Conservation (phyloP, 1,140 invertebrate species). For the Oncopeltus fasciatus region DNA sequence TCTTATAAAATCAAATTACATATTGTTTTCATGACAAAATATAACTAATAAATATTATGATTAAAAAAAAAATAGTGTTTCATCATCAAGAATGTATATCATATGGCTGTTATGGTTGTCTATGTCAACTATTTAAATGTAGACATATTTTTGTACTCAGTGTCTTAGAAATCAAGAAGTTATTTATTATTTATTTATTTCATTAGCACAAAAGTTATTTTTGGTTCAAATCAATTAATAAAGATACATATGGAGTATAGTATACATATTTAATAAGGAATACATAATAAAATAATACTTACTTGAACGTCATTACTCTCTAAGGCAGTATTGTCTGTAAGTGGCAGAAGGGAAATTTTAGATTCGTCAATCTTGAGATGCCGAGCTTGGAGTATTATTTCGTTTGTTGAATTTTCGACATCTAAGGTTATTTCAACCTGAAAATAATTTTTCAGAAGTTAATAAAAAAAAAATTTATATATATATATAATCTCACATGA, state of each 20-base stretch:
- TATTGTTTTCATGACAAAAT: too few relatives aligned
- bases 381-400: neutral
- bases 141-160: neutral
- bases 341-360: neutral
- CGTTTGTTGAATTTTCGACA: neutral
- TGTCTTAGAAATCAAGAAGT: neutral
- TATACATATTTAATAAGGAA: too few relatives aligned
- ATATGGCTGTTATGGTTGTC: too few relatives aligned
- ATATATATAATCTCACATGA: too few relatives aligned
- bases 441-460: too few relatives aligned
- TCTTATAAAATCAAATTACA: too few relatives aligned
- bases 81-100: too few relatives aligned
- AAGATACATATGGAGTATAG: too few relatives aligned
- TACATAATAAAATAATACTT: neutral
- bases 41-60: too few relatives aligned
- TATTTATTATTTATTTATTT: neutral
- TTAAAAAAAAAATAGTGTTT: too few relatives aligned
- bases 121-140: neutral
- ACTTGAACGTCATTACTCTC: neutral
- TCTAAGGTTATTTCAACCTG: neutral
- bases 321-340: neutral
- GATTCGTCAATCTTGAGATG: neutral
- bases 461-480: too few relatives aligned
- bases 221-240: too few relatives aligned
- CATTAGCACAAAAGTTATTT: neutral